A percentile compares a stretch with the other conserved stretches of the same genome.
These are phyloP conservation scores for Pachymerium ferrugineum DNA, from an alignment of 2,888 invertebrate species.

Conservation along the genomic window DNA sequence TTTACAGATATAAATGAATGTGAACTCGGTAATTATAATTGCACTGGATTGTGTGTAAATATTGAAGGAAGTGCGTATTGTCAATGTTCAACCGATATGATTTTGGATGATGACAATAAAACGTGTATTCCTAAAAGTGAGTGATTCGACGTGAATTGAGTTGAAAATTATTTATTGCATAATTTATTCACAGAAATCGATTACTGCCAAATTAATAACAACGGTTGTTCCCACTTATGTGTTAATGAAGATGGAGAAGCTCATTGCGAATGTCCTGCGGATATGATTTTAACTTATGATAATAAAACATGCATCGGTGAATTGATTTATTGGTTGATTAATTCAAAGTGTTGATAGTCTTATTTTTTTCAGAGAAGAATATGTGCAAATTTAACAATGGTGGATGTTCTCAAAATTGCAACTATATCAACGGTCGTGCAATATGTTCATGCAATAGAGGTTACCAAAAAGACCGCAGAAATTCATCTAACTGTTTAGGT, in stretches of 20 bases:
- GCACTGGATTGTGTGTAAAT: constrained; percentile 11
- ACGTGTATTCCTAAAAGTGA: background rate
- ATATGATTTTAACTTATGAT: background rate
- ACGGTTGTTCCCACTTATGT: constrained; percentile 10
- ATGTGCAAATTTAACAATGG: constrained; percentile 42
- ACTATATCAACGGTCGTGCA: constrained; percentile 30
- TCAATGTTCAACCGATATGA: background rate
- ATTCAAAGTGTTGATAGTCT: constrained; percentile 27
- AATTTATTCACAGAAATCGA: background rate
- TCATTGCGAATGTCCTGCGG: background rate
- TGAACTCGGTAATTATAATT: constrained; percentile 1
- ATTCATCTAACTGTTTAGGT: constrained; percentile 17
- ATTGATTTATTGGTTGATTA: background rate
- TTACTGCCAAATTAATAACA: background rate
- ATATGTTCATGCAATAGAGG: constrained; percentile 22
- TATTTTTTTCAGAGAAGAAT: constrained; percentile 25
- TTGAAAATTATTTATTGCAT: background rate
- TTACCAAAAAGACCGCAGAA: constrained; percentile 14
- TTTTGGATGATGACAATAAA: constrained; percentile 19
- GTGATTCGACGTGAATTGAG: background rate
- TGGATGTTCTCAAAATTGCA: constrained; percentile 50
- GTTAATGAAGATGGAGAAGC: background rate
- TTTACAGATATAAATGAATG: constrained; percentile 46
- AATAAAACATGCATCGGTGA: constrained; percentile 41
- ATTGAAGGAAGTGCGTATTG: constrained; percentile 27